phyloP scores from a whole-genome alignment of 2,888 invertebrate genomes.

The Cordylochernes scorpioides region DNA sequence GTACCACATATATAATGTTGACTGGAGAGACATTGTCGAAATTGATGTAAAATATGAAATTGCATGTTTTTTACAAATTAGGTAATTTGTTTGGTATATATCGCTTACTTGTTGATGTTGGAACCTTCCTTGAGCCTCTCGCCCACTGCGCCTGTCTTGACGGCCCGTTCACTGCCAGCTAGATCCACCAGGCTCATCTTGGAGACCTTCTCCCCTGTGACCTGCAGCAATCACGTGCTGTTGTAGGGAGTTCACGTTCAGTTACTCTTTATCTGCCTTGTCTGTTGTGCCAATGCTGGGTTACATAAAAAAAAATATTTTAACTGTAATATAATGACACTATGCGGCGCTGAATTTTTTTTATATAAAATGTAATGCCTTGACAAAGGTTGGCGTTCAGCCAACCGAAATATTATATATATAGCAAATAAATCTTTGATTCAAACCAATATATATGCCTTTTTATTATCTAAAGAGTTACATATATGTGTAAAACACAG shows the following conservation, averaged over 20 bases:
- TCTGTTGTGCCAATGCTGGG: too few species aligned
- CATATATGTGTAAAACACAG: too few species aligned
- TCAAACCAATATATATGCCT: too few species aligned
- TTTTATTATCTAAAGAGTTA: too few species aligned
- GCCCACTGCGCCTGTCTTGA: constrained; percentile 93
- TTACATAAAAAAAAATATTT: too few species aligned
- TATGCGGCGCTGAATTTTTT: not conserved
- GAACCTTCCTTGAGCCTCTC: constrained; percentile 92
- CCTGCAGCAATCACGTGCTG: constrained; percentile 17
- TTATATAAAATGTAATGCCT: not conserved
- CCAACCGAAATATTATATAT: not conserved
- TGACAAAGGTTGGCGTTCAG: not conserved
- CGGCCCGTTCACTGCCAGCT: constrained; percentile 89
- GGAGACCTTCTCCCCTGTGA: constrained; percentile 86
- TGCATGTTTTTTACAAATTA: too few species aligned
- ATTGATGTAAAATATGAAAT: not conserved
- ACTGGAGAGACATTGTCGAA: not conserved
- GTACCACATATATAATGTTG: not conserved
- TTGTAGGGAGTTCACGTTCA: too few species aligned
- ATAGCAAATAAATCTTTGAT: too few species aligned
- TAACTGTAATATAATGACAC: not conserved
- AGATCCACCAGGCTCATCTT: constrained; percentile 87
- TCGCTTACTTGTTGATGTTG: constrained; percentile 92
- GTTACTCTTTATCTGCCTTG: too few species aligned
- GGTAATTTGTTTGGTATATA: too few species aligned